These are phyloP conservation scores for Cirrhinus molitorella DNA, from an alignment of 2,797 vertebrate genomes.

Conservation along the genomic window DNA sequence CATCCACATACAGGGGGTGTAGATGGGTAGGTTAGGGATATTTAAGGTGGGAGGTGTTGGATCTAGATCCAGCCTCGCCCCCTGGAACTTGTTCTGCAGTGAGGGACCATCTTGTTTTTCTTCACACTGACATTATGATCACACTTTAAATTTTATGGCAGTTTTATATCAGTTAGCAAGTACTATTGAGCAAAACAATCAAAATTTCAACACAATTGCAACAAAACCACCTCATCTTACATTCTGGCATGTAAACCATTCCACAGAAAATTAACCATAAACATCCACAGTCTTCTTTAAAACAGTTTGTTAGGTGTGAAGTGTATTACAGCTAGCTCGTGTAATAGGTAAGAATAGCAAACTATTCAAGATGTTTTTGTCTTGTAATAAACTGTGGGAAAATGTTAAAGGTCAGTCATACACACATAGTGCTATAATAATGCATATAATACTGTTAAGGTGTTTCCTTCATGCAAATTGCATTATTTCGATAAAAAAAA, in stretches of 20 bases:
- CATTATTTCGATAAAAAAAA: conserved; percentile 12
- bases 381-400: conserved; percentile 21
- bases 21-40: too few relatives aligned
- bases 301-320: not conserved
- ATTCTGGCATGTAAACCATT: conserved; percentile 13
- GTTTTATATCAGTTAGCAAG: not conserved
- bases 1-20: too few relatives aligned
- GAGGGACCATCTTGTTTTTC: not conserved
- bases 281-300: conserved; percentile 44
- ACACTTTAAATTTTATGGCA: not conserved
- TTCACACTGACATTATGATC: not conserved
- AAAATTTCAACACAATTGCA: not conserved
- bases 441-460: conserved; percentile 44
- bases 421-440: conserved; percentile 10
- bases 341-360: conserved; percentile 34
- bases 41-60: too few relatives aligned
- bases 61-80: too few relatives aligned
- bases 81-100: too few relatives aligned
- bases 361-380: conserved; percentile 48
- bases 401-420: conserved; percentile 33
- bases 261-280: conserved; percentile 42
- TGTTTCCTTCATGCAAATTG: conserved; percentile 13
- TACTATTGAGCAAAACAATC: not conserved
- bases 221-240: not conserved
- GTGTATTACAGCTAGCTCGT: not conserved